Conservation (phyloP, 2,888 invertebrate genomes). For the Brachylomia viminalis region DNA sequence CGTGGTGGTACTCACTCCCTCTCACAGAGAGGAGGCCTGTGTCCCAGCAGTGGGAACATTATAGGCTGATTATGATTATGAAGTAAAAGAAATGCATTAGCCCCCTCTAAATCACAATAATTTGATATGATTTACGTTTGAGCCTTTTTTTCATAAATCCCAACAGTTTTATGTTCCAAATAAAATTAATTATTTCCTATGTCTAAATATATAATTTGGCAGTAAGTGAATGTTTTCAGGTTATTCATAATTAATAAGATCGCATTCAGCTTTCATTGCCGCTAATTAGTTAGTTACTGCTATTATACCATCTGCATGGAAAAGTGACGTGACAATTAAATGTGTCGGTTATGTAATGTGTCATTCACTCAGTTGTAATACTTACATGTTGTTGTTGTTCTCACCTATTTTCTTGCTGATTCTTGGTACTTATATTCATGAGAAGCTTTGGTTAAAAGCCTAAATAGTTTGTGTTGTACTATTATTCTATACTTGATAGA, state of each 20-base stretch:
- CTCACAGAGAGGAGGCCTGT: too few species aligned
- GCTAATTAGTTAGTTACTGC: constrained; percentile 57
- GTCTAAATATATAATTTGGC: constrained; percentile 60
- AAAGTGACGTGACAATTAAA: constrained; percentile 50
- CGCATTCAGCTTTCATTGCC: constrained; percentile 54
- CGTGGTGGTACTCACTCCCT: too few species aligned
- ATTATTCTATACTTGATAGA: neutral
- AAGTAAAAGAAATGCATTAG: neutral
- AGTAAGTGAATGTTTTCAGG: constrained; percentile 59
- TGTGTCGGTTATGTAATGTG: constrained; percentile 46
- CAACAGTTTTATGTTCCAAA: constrained; percentile 28
- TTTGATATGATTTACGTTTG: neutral
- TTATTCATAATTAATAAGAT: constrained; percentile 63
- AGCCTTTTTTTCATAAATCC: constrained; percentile 23
- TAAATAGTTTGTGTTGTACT: neutral
- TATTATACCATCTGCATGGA: constrained; percentile 54
- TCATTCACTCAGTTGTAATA: constrained; percentile 15
- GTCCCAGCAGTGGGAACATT: too few species aligned
- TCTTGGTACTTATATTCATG: neutral
- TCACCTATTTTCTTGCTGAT: constrained; percentile 13
- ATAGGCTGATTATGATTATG: too few species aligned
- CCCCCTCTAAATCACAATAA: neutral
- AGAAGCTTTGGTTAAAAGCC: neutral
- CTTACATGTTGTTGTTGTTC: too few species aligned
- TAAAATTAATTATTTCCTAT: constrained; percentile 65